These are phyloP conservation scores for Apodemus agrarius DNA, from an alignment of 2,797 vertebrate species.

Conservation along the genomic window DNA sequence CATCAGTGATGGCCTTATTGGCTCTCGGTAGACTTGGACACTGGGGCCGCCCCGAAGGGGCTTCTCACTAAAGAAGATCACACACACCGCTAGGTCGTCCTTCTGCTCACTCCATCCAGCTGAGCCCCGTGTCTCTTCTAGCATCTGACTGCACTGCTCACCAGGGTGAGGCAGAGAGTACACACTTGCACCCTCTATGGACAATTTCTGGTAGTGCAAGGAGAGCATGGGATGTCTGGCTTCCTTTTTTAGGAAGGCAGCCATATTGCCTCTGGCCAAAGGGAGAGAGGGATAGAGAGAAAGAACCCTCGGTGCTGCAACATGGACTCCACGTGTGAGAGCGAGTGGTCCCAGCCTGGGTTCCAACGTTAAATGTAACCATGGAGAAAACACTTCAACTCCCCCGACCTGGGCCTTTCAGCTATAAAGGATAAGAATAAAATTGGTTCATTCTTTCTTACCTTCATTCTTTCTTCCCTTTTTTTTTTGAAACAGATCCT, in stretches of 20 bases:
- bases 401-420: background rate
- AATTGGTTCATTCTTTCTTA: background rate
- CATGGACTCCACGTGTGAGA: background rate
- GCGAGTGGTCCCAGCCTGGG: background rate
- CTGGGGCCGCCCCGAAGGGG: background rate
- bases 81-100: background rate
- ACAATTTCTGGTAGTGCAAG: background rate
- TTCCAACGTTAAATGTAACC: background rate
- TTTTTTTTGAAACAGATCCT: background rate
- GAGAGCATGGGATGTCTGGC: background rate
- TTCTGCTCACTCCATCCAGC: background rate
- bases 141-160: background rate
- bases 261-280: background rate
- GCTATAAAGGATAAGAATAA: background rate
- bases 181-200: constrained; percentile 18
- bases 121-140: background rate
- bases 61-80: constrained; percentile 4
- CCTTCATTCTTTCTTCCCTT: background rate
- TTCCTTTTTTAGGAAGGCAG: background rate
- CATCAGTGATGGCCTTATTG: background rate
- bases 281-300: background rate
- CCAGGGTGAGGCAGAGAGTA: background rate
- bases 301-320: background rate
- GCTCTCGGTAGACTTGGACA: background rate
- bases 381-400: constrained; percentile 3